phyloP scores from a whole-genome alignment of 23 tunicate genomes.

The Ascidia mentula region DNA sequence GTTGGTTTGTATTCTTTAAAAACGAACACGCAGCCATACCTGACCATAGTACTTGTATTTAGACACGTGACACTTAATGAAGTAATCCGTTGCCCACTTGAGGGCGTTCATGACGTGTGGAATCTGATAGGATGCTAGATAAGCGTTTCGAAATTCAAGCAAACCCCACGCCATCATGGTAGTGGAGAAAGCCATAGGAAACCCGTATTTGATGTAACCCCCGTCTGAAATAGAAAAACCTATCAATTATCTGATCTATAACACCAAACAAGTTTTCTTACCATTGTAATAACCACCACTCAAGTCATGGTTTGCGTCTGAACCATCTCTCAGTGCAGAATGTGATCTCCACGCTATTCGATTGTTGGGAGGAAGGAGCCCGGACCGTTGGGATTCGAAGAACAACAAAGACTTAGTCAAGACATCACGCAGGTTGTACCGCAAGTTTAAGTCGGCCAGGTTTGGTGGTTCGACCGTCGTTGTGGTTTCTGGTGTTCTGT shows the following conservation, averaged over 20 bases:
- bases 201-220: constrained; percentile 83
- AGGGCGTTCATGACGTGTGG: constrained; percentile 64
- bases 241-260: too few species aligned
- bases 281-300: constrained; percentile 96
- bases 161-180: constrained; percentile 92
- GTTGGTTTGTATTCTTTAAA: neutral
- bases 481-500: constrained; percentile 22
- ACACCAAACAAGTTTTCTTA: neutral
- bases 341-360: constrained; percentile 85
- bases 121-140: constrained; percentile 74
- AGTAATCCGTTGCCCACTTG: constrained; percentile 95
- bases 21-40: constrained; percentile 30
- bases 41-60: constrained; percentile 68
- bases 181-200: constrained; percentile 88
- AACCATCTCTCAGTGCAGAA: constrained; percentile 87
- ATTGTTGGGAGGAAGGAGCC: constrained; percentile 64
- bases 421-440: constrained; percentile 86
- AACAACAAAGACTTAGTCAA: constrained; percentile 84
- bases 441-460: constrained; percentile 39
- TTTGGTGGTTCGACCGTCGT: constrained; percentile 50
- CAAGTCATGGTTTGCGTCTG: constrained; percentile 58
- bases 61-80: constrained; percentile 82
- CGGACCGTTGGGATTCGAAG: constrained; percentile 91
- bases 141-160: constrained; percentile 88
- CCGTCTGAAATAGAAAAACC: constrained; percentile 91